Evolutionary conservation across 2,888 invertebrate species (phyloP), one percentile per base, ranked within the genome.

Genomic region (Hydroisotoma schaefferi): DNA sequence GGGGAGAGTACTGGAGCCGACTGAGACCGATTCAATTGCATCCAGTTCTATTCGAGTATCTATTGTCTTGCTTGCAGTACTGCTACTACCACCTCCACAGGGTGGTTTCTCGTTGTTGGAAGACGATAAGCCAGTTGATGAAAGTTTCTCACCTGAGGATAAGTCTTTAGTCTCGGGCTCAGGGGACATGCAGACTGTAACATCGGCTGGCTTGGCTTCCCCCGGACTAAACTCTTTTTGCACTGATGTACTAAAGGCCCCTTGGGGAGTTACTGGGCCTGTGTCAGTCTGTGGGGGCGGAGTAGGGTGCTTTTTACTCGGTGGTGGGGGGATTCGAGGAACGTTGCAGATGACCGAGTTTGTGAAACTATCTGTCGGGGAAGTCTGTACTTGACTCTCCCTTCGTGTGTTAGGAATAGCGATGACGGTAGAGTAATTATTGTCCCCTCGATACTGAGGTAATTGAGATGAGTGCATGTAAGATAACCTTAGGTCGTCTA

Each of bases 91-190:
- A 61, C 28, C 27, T 37, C 37, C 15, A n/a, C 8, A 18, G 5
- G 40, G 40, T 40, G 40, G 8, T 20, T 40, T 40, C 20, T 40
- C 40, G 20, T 40, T 37, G 62, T 47, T 25, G 20, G 40, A 40
- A 15, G 40, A 40, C n/a, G n/a, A 15, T 40, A 15, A 15, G 20
- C 40, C 40, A 4, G n/a, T 58, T 55, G 22, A 58, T 55, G n/a
- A 62, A 40, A 40, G 58, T 28, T 64, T 64, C 26, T 64, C 64
- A 52, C 57, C 59, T 56, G 64, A 64, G 54, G 64, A 64, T 58
- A 55, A 44, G 38, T 55, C 58, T 5, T 10, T 5, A 15, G 20
- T 40, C 5, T 40, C 40, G n/a, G n/a, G n/a, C 40, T 15, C 8
- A 18, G n/a, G 5, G 8, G 40, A 20, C 5, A 40, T 40, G 8